These are phyloP conservation scores for Diglossa cyanea DNA, from an alignment of 2,797 vertebrate genomes.

Conservation along the genomic window DNA sequence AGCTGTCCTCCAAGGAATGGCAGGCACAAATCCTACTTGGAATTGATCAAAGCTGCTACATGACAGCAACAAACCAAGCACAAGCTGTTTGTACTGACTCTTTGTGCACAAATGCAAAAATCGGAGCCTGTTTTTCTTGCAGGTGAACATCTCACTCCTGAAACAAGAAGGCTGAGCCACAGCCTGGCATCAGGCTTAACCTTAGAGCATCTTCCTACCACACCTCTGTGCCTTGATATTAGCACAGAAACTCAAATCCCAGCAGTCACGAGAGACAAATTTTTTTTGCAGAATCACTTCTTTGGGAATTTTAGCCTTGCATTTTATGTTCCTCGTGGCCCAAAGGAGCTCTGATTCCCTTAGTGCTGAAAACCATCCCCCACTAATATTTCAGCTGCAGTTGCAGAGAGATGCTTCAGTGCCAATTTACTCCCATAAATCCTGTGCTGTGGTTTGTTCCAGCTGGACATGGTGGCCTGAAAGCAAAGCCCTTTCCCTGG, in stretches of 20 bases:
- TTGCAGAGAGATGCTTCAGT: background rate
- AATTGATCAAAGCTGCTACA: constrained; percentile 50
- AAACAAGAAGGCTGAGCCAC: background rate
- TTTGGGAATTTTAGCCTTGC: background rate
- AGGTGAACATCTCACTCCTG: background rate
- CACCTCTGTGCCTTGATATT: background rate
- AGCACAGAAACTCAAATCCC: background rate
- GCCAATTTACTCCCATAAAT: background rate
- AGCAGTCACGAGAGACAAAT: background rate
- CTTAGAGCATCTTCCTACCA: constrained; percentile 4
- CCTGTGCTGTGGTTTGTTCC: background rate
- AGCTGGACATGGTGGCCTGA: background rate
- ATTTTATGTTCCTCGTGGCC: background rate
- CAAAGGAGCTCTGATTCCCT: background rate
- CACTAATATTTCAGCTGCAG: background rate
- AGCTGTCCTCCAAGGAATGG: constrained; percentile 22
- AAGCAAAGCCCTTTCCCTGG: background rate
- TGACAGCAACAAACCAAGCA: constrained; percentile 38
- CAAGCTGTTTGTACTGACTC: constrained; percentile 11
- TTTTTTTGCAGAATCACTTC: background rate
- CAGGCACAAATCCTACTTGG: background rate
- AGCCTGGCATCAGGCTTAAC: constrained; percentile 6
- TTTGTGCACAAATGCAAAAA: constrained; percentile 32
- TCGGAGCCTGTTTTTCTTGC: constrained; percentile 43
- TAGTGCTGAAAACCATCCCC: background rate